Evolutionary conservation across 2,797 vertebrate genomes (phyloP).

Genomic region (Hyperoplus lanceolatus): DNA sequence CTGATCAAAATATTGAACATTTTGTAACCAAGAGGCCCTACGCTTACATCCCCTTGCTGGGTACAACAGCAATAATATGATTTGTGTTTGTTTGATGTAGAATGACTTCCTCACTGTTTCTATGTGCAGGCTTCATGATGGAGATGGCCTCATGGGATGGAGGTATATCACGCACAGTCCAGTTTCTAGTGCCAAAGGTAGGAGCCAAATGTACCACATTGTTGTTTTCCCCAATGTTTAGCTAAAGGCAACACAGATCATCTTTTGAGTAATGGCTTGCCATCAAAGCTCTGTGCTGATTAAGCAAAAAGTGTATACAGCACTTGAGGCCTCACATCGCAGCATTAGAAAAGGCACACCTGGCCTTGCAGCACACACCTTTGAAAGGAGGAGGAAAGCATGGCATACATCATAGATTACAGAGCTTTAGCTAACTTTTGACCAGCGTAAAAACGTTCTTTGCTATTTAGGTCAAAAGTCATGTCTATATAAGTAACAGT

Average conservation of each 20-base stretch:
- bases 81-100: neutral
- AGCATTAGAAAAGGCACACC: conserved; percentile 60
- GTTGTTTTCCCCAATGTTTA: neutral
- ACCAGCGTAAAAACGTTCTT: conserved; percentile 20
- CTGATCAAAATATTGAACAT: neutral
- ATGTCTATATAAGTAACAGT: neutral
- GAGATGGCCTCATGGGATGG: conserved; percentile 99
- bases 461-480: conserved; percentile 3
- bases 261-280: conserved; percentile 20
- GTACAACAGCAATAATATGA: neutral
- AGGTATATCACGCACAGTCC: conserved; percentile 98
- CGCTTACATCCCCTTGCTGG: neutral
- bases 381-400: conserved; percentile 29
- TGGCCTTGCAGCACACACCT: conserved; percentile 36
- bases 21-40: neutral
- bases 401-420: conserved; percentile 49
- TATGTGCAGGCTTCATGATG: conserved; percentile 96
- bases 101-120: too few species aligned
- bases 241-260: neutral
- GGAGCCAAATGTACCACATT: conserved; percentile 11
- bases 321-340: conserved; percentile 10
- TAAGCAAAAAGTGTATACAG: conserved; percentile 32
- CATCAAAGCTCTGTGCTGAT: conserved; percentile 7
- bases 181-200: conserved; percentile 98
- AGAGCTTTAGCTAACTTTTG: conserved; percentile 15